phyloP scores from a whole-genome alignment of 2,888 invertebrate genomes.

The Drosophila prostipennis region DNA sequence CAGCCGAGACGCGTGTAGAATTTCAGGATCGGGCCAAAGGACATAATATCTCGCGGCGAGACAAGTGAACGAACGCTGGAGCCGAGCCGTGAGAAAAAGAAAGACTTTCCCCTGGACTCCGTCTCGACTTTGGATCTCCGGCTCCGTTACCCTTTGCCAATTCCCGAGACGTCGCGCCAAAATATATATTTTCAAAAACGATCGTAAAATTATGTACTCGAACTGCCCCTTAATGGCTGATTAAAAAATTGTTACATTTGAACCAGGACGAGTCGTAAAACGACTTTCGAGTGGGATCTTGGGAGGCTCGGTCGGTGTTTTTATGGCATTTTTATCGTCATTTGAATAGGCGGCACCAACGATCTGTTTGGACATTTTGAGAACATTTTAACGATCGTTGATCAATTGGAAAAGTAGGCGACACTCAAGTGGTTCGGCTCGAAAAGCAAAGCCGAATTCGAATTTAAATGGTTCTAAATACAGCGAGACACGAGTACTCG shows the following conservation, averaged over 20 bases:
- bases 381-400: slow-evolving; percentile 67
- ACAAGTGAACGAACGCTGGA: slow-evolving; percentile 37
- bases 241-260: slow-evolving; percentile 69
- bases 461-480: slow-evolving; percentile 13
- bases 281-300: slow-evolving; percentile 52
- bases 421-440: slow-evolving; percentile 64
- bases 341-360: slow-evolving; percentile 76
- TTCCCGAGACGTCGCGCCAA: slow-evolving; percentile 68
- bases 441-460: slow-evolving; percentile 25
- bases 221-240: slow-evolving; percentile 56
- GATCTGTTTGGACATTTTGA: slow-evolving; percentile 81
- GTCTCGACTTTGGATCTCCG: slow-evolving; percentile 19
- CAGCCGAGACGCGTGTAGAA: slow-evolving; percentile 67
- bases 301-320: slow-evolving; percentile 49
- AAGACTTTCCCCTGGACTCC: slow-evolving; percentile 50
- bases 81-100: slow-evolving; percentile 65
- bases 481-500: slow-evolving; percentile 10
- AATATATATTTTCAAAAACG: slow-evolving; percentile 46
- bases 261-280: slow-evolving; percentile 67
- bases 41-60: slow-evolving; percentile 24
- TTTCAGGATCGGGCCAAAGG: slow-evolving; percentile 58
- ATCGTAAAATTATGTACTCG: slow-evolving; percentile 64
- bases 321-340: slow-evolving; percentile 79
- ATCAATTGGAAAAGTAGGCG: slow-evolving; percentile 45
- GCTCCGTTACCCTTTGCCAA: slow-evolving; percentile 52